A percentile compares a stretch with the other conserved stretches of the same genome.
Conservation (phyloP, 2,113 vertebrate species). For the Oplegnathus fasciatus region DNA sequence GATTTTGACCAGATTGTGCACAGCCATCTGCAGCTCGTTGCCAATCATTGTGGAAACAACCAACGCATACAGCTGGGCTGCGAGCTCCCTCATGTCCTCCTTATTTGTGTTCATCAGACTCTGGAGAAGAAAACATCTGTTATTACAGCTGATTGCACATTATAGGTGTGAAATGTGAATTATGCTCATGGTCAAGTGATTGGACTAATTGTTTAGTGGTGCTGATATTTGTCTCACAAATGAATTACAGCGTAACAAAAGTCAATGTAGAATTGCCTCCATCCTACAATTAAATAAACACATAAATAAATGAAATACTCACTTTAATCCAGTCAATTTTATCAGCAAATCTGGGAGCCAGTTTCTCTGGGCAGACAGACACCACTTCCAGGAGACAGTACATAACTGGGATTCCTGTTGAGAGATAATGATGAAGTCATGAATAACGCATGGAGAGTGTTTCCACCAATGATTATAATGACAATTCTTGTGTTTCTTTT, state of each 20-base stretch:
- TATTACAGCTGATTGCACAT: constrained; percentile 1
- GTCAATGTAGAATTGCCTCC: background rate
- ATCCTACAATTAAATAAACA: background rate
- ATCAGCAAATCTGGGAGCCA: constrained; percentile 91
- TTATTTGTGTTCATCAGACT: constrained; percentile 97
- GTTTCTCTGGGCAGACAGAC: constrained; percentile 93
- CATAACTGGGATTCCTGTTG: constrained; percentile 94
- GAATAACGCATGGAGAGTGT: background rate
- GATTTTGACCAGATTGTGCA: constrained; percentile 94
- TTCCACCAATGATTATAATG: background rate
- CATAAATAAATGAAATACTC: constrained; percentile 47
- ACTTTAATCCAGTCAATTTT: constrained; percentile 99
- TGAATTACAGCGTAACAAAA: background rate
- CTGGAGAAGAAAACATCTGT: constrained; percentile 78
- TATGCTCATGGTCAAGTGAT: background rate
- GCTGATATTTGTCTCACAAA: background rate
- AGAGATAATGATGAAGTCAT: constrained; percentile 10
- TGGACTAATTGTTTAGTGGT: background rate
- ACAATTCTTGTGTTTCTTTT: background rate
- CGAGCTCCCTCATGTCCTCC: constrained; percentile 97
- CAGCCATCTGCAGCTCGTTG: constrained; percentile 89
- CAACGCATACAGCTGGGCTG: constrained; percentile 95
- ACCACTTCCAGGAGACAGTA: constrained; percentile 97
- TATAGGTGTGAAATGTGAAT: background rate
- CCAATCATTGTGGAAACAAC: constrained; percentile 94